A percentile compares a stretch with the other conserved stretches of the same genome.
These are phyloP conservation scores for Chalcis sispes DNA, from an alignment of 2,888 invertebrate species.

Conservation along the genomic window DNA sequence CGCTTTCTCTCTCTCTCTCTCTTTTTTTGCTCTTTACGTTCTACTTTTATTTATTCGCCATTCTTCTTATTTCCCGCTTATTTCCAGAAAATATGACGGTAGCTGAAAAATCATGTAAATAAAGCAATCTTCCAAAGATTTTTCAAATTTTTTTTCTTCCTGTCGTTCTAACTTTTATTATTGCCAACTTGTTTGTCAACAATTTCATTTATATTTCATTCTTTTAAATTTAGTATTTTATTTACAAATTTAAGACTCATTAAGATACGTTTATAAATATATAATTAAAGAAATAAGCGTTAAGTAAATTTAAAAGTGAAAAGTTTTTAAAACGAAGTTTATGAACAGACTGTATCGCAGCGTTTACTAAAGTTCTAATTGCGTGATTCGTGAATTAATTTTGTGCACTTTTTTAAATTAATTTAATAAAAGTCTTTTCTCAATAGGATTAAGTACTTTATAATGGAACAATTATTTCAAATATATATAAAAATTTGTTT, in stretches of 20 bases:
- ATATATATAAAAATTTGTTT: too few species aligned
- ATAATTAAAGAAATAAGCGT: background rate
- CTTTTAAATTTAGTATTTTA: background rate
- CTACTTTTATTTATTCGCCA: conserved; percentile 10
- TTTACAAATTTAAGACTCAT: background rate
- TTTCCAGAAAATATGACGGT: conserved; percentile 41
- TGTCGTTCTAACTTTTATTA: background rate
- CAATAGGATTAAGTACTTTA: background rate
- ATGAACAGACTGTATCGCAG: background rate
- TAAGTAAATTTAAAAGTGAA: background rate
- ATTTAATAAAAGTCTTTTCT: background rate
- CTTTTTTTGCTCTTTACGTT: background rate
- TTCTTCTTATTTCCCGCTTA: conserved; percentile 24
- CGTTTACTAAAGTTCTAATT: background rate
- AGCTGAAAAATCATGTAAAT: conserved; percentile 8
- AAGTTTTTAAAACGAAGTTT: background rate
- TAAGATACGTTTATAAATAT: background rate
- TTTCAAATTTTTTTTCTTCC: background rate
- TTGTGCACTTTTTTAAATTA: background rate
- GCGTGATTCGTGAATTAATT: background rate
- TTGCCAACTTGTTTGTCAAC: background rate
- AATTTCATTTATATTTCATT: background rate
- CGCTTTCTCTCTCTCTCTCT: background rate
- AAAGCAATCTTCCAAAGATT: background rate
- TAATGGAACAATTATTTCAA: too few species aligned